A percentile compares a stretch with the other conserved stretches of the same genome.
phyloP scores from a whole-genome alignment of 2,888 invertebrate species.

The Neoascia interrupta region DNA sequence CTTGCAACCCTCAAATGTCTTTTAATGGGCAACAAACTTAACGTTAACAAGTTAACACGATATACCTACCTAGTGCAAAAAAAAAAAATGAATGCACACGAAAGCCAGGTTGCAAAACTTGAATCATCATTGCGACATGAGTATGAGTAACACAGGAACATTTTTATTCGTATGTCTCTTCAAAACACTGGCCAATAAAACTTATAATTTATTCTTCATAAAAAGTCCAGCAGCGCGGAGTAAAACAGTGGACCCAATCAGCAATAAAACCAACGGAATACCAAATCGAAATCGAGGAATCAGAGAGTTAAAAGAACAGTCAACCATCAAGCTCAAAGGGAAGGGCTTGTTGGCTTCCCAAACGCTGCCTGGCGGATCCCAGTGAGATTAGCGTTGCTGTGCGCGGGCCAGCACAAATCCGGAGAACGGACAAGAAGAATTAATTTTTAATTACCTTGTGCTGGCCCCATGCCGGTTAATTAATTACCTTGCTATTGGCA shows the following conservation, averaged over 20 bases:
- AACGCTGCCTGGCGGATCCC: neutral
- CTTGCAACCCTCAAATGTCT: constrained; percentile 27
- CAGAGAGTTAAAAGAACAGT: constrained; percentile 39
- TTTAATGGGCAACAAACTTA: constrained; percentile 56
- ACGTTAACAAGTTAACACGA: constrained; percentile 39
- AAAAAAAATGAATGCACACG: constrained; percentile 1
- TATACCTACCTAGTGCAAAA: neutral
- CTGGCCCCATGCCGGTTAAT: constrained; percentile 68
- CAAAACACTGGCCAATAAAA: constrained; percentile 62
- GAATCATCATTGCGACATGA: neutral
- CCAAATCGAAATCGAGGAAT: constrained; percentile 4
- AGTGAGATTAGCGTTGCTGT: too few species aligned
- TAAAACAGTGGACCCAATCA: constrained; percentile 46
- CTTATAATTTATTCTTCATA: constrained; percentile 66
- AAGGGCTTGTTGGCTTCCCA: too few species aligned
- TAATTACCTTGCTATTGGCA: constrained; percentile 66
- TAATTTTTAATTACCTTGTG: constrained; percentile 68
- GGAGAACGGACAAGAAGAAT: constrained; percentile 57
- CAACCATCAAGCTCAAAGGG: constrained; percentile 33
- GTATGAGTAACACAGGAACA: constrained; percentile 35
- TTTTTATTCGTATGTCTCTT: constrained; percentile 49
- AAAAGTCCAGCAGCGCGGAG: constrained; percentile 49
- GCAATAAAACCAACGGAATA: constrained; percentile 46
- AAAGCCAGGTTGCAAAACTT: constrained; percentile 20
- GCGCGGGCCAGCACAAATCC: constrained; percentile 15